Base-by-base conservation (phyloP, 2,888 invertebrate species). In the Magallana nippona region DNA sequence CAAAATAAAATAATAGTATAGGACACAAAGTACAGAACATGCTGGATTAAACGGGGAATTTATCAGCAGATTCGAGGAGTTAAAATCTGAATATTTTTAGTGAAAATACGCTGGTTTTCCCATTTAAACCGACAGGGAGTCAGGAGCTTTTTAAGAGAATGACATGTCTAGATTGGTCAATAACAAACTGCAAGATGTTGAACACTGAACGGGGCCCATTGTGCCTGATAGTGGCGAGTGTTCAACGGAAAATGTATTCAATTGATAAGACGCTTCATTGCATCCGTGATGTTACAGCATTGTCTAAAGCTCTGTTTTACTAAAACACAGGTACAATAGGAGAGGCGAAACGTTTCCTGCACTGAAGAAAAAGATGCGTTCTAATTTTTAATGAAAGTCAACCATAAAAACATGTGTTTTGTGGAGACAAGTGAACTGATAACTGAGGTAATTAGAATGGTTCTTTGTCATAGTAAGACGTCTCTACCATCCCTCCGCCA, bases 211-310 rank as follows among this genome's bases (percentile, higher is more conserved):
- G 8, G n/a, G 22, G 71, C 10, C 27, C 32, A 19, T 27, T 71
- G 71, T 71, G 27, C 71, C 1, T 27, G 71, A 22, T 11, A 27
- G 71, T 27, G 71, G 71, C 71, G 32, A 22, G 71, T 22, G 71
- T 71, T 10, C 13, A 13, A 32, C 15, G 71, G 27, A 71, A 71
- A 22, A 32, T 71, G 27, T 71, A 71, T 71, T 71, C 27, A 13
- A 13, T 71, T 71, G 22, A 71, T 71, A 22, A 27, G 32, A 71
- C 71, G 71, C 71, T 71, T 71, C 71, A 71, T 71, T 71, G 71
- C 71, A 27, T 71, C 32, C 27, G 32, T 71, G 15, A 71, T 71
- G 27, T 71, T 71, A 71, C 71, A 32, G 71, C 32, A 15, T 71
- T 71, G n/a, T 71, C 27, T 27, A 15, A 22, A 13, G 63, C 10